Conservation (phyloP, 2,113 vertebrate genomes). For the Aramus guarauna region DNA sequence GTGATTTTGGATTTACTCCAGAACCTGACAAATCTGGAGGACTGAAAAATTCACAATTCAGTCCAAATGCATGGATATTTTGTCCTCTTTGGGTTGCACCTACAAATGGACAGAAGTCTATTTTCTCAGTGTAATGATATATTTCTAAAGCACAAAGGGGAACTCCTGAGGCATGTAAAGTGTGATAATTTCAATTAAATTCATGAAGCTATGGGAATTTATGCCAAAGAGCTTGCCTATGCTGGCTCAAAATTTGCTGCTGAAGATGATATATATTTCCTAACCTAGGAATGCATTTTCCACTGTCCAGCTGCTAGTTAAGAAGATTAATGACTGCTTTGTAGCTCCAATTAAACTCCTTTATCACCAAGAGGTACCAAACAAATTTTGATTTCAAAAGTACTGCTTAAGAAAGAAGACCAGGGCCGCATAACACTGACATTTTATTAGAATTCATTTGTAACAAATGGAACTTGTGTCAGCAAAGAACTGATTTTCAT, state of each 20-base stretch:
- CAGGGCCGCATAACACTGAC: conserved; percentile 97
- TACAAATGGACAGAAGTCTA: background rate
- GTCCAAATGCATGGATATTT: background rate
- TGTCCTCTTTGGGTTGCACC: background rate
- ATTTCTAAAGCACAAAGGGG: background rate
- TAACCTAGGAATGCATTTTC: conserved; percentile 26
- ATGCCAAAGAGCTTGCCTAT: background rate
- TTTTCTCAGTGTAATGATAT: background rate
- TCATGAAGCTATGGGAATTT: background rate
- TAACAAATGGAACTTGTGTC: conserved; percentile 99
- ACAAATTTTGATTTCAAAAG: conserved; percentile 52
- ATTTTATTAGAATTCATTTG: conserved; percentile 99
- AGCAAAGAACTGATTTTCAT: conserved; percentile 99
- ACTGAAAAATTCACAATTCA: background rate
- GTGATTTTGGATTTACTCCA: background rate
- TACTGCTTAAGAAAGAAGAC: conserved; percentile 77
- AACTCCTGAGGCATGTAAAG: background rate
- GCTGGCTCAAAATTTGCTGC: background rate
- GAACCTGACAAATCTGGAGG: background rate
- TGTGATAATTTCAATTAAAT: background rate
- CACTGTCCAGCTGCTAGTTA: conserved; percentile 33
- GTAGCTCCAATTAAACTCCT: conserved; percentile 38
- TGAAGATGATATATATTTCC: background rate
- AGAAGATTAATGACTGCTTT: conserved; percentile 51
- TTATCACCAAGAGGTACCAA: background rate